A percentile compares a stretch with the other conserved stretches of the same genome.
phyloP scores from a whole-genome alignment of 2,888 invertebrate genomes.

The Digitonthophagus gazella region DNA sequence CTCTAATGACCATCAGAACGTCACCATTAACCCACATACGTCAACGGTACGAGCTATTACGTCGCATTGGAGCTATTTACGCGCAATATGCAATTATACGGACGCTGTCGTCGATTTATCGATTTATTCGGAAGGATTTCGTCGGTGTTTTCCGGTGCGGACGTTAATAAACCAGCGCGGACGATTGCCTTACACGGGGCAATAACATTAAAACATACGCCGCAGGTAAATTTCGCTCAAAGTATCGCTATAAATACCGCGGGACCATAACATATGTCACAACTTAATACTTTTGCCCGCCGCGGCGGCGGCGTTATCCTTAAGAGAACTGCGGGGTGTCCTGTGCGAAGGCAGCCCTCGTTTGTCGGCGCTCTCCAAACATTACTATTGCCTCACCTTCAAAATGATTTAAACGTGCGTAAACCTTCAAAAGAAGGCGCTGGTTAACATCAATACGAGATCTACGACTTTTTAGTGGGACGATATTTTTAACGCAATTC shows the following conservation, averaged over 20 bases:
- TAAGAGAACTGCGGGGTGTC: slow-evolving; percentile 34
- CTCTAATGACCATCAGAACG: neutral
- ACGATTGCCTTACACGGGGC: slow-evolving; percentile 14
- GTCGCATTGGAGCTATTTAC: neutral
- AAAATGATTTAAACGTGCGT: slow-evolving; percentile 24
- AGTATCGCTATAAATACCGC: slow-evolving; percentile 27
- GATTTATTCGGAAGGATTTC: neutral
- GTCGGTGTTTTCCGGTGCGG: neutral
- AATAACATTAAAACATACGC: slow-evolving; percentile 14
- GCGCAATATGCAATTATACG: neutral
- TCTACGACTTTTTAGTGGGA: neutral
- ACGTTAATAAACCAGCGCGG: slow-evolving; percentile 1
- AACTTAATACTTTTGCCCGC: slow-evolving; percentile 33
- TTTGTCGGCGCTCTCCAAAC: slow-evolving; percentile 35
- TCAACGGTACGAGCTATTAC: neutral
- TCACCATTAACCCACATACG: neutral
- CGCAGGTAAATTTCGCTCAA: slow-evolving; percentile 21
- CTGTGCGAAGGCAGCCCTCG: slow-evolving; percentile 33
- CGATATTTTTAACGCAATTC: neutral
- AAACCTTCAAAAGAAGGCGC: too few species aligned
- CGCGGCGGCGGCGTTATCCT: slow-evolving; percentile 24
- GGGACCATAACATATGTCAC: slow-evolving; percentile 33
- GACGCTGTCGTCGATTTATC: neutral
- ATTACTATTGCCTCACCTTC: slow-evolving; percentile 38
- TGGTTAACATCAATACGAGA: neutral